Evolutionary conservation across 2,113 vertebrate species (phyloP), one percentile per base, ranked within the genome.

Genomic region (Pachyramphus minor): DNA sequence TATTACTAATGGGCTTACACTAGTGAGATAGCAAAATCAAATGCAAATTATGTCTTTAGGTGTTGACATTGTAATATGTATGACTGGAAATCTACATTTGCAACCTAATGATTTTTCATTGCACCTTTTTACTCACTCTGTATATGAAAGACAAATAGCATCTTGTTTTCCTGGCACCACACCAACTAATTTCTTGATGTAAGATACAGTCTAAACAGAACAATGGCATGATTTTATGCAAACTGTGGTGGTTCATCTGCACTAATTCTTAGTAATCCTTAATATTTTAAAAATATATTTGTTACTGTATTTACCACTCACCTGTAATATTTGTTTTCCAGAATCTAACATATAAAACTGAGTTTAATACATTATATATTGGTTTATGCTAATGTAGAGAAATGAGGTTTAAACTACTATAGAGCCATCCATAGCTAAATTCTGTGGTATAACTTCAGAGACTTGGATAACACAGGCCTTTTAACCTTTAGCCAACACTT

Each of bases 1-100:
- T 94, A 56, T 93, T 96, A 77, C 20, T 68, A 39, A 81, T 87
- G 45, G 21, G 45, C 13, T 94, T 31, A 80, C 30, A 93, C 56
- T 60, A 24, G 31, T 68, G 33, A 85, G 63, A 86, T 35, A 22
- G 53, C 49, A 67, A 95, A 96, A 92, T 87, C 56, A 94, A 97
- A 89, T 55, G 91, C 62, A 39, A 27, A 17, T 14, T 68, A n/a
- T 87, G 62, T 73, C 35, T 94, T 88, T 53, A 92, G 52, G 27
- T 84, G 19, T 63, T 87, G 73, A 41, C 60, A 30, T 22, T 95
- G 62, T 42, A 45, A 63, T 84, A 82, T 41, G 37, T 3, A 12
- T 89, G 42, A 41, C 80, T 84, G 53, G 59, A 92, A 89, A 96
- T 75, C 66, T 89, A 59, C 14, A 37, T 41, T 68, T 49, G 21